Percentiles rank a stretch among this genome's conserved stretches.
These are phyloP conservation scores for Rhagophthalmus giganteus DNA, from an alignment of 2,888 invertebrate genomes.

Conservation along the genomic window DNA sequence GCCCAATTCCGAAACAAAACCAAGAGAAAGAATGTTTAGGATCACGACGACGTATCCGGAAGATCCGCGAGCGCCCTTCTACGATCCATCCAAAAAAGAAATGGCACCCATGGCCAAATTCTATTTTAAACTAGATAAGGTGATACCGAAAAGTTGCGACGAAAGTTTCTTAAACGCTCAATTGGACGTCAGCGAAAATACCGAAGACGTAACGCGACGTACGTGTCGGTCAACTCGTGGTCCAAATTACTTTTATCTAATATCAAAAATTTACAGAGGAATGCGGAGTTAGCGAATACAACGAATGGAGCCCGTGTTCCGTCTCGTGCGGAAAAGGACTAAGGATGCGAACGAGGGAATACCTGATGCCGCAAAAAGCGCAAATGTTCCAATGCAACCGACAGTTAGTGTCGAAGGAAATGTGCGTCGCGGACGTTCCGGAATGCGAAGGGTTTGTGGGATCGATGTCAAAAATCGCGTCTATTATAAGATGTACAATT, in stretches of 20 bases:
- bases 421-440: constrained; percentile 78
- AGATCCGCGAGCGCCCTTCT: constrained; percentile 91
- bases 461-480: too few species aligned
- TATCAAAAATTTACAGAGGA: constrained; percentile 69
- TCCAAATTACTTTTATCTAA: too few species aligned
- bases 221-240: too few species aligned
- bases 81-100: constrained; percentile 73
- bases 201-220: constrained; percentile 70
- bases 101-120: constrained; percentile 79
- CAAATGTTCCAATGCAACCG: constrained; percentile 68
- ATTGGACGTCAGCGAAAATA: constrained; percentile 68
- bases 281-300: constrained; percentile 77
- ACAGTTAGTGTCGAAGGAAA: constrained; percentile 84
- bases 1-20: constrained; percentile 74
- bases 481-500: too few species aligned
- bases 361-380: constrained; percentile 73
- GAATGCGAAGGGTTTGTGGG: constrained; percentile 77
- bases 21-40: constrained; percentile 81
- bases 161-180: constrained; percentile 64
- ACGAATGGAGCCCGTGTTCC: constrained; percentile 78
- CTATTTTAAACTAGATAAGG: constrained; percentile 72
- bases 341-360: constrained; percentile 75
- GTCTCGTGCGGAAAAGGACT: constrained; percentile 88
- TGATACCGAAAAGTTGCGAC: constrained; percentile 76
- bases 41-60: constrained; percentile 91